These are phyloP conservation scores for Drosophila sp. DNA, from an alignment of 1,140 invertebrate genomes.

Conservation along the genomic window DNA sequence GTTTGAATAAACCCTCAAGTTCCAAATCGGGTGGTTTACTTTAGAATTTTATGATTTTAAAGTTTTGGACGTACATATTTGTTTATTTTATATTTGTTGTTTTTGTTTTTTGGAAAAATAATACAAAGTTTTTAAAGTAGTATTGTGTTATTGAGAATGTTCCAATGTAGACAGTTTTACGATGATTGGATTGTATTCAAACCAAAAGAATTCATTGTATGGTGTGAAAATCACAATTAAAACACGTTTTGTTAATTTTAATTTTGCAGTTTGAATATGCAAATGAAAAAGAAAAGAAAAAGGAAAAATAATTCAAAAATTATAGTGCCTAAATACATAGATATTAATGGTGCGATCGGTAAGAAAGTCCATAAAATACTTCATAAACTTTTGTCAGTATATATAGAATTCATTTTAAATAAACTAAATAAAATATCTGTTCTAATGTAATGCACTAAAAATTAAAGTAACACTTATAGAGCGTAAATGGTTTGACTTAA, in stretches of 20 bases:
- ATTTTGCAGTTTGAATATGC: constrained; percentile 55
- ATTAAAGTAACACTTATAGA: neutral
- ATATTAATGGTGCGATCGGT: constrained; percentile 22
- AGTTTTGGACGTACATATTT: constrained; percentile 40
- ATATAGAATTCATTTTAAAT: constrained; percentile 19
- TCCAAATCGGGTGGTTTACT: constrained; percentile 98
- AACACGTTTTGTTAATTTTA: constrained; percentile 52
- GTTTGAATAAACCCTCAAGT: constrained; percentile 99
- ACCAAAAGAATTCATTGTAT: constrained; percentile 56
- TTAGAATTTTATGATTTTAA: constrained; percentile 58
- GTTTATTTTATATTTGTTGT: constrained; percentile 37
- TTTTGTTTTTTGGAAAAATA: constrained; percentile 60
- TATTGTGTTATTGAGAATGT: constrained; percentile 53
- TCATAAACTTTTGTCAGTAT: neutral
- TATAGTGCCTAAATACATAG: constrained; percentile 35
- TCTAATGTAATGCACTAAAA: constrained; percentile 17
- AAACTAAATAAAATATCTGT: constrained; percentile 8
- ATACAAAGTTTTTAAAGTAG: constrained; percentile 77
- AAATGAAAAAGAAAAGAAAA: constrained; percentile 1
- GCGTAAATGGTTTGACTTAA: constrained; percentile 11
- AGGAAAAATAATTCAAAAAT: constrained; percentile 30
- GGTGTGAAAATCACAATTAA: constrained; percentile 54
- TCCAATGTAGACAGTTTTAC: constrained; percentile 70
- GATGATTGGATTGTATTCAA: constrained; percentile 59
- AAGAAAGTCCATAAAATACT: constrained; percentile 19